These are phyloP conservation scores for Liposcelis brunnea DNA, from an alignment of 2,888 invertebrate species.

Conservation along the genomic window DNA sequence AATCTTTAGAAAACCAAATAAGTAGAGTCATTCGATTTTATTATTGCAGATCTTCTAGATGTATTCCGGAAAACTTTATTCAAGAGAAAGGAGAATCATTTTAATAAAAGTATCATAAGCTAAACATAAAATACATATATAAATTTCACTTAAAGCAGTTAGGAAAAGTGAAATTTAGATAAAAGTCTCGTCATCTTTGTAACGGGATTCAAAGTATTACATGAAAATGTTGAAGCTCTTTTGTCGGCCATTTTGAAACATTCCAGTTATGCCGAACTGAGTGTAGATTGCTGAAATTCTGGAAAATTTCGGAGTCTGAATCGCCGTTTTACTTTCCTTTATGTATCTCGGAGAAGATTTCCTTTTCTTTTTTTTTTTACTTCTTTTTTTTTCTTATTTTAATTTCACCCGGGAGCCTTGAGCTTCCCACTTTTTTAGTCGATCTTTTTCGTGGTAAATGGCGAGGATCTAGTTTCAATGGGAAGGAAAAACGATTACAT, in stretches of 20 bases:
- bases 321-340: too few relatives aligned
- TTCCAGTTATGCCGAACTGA: conserved; percentile 9
- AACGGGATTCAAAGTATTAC: neutral
- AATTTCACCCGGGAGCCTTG: too few relatives aligned
- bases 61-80: neutral
- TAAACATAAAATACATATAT: neutral
- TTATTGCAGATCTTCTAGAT: conserved; percentile 7
- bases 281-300: conserved; percentile 6
- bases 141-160: neutral
- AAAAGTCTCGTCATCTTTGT: neutral
- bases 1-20: conserved; percentile 9
- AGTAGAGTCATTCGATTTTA: conserved; percentile 9
- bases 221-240: conserved; percentile 2
- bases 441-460: too few relatives aligned
- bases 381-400: too few relatives aligned
- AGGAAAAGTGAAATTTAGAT: conserved; percentile 1
- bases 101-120: conserved; percentile 2
- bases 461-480: too few relatives aligned
- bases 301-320: neutral
- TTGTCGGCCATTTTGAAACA: conserved; percentile 10
- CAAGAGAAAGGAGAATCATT: neutral
- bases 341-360: too few relatives aligned
- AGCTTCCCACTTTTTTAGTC: too few relatives aligned
- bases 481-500: too few relatives aligned
- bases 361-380: too few relatives aligned